Evolutionary conservation across 1,140 invertebrate genomes (phyloP), one percentile per base, ranked within the genome.

Genomic region (Coptotermes formosanus): DNA sequence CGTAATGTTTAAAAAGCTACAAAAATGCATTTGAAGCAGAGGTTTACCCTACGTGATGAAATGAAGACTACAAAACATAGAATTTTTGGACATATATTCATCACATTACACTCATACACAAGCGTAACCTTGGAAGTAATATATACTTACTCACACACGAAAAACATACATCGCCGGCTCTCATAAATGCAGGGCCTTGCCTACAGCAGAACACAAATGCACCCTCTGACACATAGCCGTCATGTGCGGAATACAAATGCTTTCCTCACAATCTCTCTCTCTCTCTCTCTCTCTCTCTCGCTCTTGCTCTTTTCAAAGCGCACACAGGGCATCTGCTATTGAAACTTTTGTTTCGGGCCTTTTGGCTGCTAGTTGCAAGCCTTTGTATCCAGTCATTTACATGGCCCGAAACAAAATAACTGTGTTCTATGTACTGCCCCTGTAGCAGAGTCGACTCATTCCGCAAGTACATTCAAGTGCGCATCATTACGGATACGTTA

Each of bases 321-420:
- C 52, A 16, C 25, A 75, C n/a, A 30, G 64, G 64, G 64, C 64
- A 75, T 75, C 64, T 75, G 64, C 64, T 75, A 75, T 75, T 75
- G 64, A 75, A 75, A 75, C 64, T 75, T 64, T 75, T 75, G 64
- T 75, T 75, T 75, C n/a, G n/a, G 64, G 25, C 25, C 64, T 30
- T 75, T 75, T 75, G 64, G 64, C 16, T 75, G 64, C 25, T 25
- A 75, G 64, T 75, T 30, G 64, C 64, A 75, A 8, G 64, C 64
- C n/a, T 75, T 75, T 75, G 64, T 75, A n/a, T 75, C n/a, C 64
- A 75, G 64, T 75, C 30, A 75, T 75, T 75, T 75, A 75, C 64
- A 75, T 75, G n/a, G 64, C 25, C 64, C 4, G 64, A 75, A 30
- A 75, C 64, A 75, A 75, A 75, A 75, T 75, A 75, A 30, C 64